phyloP scores from a whole-genome alignment of 2,113 vertebrate genomes.

The Pygoscelis adeliae region DNA sequence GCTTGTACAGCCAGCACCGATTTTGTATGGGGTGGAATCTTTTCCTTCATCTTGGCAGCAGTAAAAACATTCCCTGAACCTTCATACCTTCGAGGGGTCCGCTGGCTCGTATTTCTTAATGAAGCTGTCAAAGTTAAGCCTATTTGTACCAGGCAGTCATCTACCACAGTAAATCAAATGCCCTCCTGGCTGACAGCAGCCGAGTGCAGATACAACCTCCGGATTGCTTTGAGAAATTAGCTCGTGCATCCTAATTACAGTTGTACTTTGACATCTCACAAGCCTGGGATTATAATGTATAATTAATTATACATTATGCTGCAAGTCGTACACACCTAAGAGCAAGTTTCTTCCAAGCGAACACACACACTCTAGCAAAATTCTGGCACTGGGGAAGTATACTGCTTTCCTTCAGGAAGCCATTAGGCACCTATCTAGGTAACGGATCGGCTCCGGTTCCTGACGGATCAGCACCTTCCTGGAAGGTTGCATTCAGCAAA shows the following conservation, averaged over 20 bases:
- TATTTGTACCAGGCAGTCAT: neutral
- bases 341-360: neutral
- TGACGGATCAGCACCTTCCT: too few species aligned
- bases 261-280: neutral
- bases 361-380: neutral
- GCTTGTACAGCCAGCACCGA: too few species aligned
- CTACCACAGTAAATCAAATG: neutral
- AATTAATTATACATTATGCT: too few species aligned
- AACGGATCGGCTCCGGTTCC: neutral
- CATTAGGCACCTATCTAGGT: too few species aligned
- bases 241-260: too few species aligned
- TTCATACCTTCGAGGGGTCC: too few species aligned
- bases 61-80: neutral
- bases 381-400: neutral
- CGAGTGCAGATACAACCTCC: neutral
- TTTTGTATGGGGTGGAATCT: neutral
- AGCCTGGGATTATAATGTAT: neutral
- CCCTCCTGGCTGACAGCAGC: neutral
- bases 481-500: neutral
- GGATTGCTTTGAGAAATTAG: neutral
- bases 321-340: too few species aligned
- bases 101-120: neutral
- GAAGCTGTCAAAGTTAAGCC: too few species aligned
- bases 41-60: neutral
- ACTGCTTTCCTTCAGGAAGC: neutral